These are phyloP conservation scores for Caenorhabditis macrosperma DNA, from an alignment of 2,888 invertebrate species.

Conservation along the genomic window DNA sequence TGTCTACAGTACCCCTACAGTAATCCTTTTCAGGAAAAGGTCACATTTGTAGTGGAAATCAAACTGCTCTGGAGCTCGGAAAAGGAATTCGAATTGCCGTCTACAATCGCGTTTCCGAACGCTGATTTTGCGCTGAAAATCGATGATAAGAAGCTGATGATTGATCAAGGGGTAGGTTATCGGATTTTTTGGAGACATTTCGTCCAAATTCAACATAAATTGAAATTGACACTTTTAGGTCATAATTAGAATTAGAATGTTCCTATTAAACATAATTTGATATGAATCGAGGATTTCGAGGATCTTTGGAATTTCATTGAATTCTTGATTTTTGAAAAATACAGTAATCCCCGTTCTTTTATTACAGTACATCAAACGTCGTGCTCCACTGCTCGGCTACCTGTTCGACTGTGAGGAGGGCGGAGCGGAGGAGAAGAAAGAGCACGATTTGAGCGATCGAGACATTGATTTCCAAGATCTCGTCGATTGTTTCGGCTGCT, in stretches of 20 bases:
- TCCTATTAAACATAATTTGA: background rate
- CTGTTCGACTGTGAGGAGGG: constrained; percentile 11
- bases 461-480: constrained; percentile 17
- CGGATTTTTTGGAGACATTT: background rate
- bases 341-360: background rate
- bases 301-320: no score
- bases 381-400: constrained; percentile 28
- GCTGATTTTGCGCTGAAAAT: background rate
- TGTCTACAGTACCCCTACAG: background rate
- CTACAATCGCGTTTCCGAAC: constrained; percentile 17
- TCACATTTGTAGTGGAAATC: constrained; percentile 35
- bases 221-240: background rate
- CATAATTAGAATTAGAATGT: no score
- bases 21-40: constrained; percentile 27
- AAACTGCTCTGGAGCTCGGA: constrained; percentile 2
- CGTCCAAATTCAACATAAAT: no score
- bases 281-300: background rate
- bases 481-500: constrained; percentile 25
- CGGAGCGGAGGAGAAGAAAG: constrained; percentile 25
- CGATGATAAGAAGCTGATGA: constrained; percentile 11
- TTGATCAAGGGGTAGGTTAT: constrained; percentile 22
- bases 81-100: background rate
- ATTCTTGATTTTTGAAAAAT: background rate
- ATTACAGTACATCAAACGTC: constrained; percentile 45
- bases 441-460: background rate